These are phyloP conservation scores for Argynnis bischoffii DNA, from an alignment of 2,888 invertebrate species.

Conservation along the genomic window DNA sequence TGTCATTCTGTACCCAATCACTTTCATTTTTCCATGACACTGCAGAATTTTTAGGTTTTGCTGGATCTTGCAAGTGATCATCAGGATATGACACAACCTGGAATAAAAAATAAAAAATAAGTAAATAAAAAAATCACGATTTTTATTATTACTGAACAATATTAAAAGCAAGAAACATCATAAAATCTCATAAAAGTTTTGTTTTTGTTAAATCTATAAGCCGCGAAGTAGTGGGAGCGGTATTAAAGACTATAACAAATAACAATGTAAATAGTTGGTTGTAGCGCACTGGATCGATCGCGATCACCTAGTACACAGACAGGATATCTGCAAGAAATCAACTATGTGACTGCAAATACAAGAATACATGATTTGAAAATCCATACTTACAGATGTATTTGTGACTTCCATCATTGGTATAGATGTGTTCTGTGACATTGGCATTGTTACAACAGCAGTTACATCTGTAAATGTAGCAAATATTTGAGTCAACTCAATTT, in stretches of 20 bases:
- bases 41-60: slow-evolving; percentile 74
- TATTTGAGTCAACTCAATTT: neutral
- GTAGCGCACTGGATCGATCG: too few relatives aligned
- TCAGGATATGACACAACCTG: slow-evolving; percentile 76
- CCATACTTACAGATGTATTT: slow-evolving; percentile 71
- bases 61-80: slow-evolving; percentile 72
- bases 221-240: too few relatives aligned
- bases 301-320: too few relatives aligned
- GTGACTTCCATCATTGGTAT: slow-evolving; percentile 78
- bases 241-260: too few relatives aligned
- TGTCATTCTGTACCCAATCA: slow-evolving; percentile 70
- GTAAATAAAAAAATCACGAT: neutral
- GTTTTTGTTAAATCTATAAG: too few relatives aligned
- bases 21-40: slow-evolving; percentile 72
- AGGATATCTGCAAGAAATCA: too few relatives aligned
- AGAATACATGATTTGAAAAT: neutral
- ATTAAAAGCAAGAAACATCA: too few relatives aligned
- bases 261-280: too few relatives aligned
- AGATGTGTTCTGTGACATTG: slow-evolving; percentile 71
- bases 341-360: neutral
- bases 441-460: slow-evolving; percentile 78
- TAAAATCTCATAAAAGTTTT: too few relatives aligned
- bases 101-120: slow-evolving; percentile 25
- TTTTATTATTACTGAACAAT: too few relatives aligned
- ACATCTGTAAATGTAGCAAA: slow-evolving; percentile 62